A percentile compares a stretch with the other conserved stretches of the same genome.
phyloP scores from a whole-genome alignment of 2,797 vertebrate genomes.

The Myiothlypis coronata region DNA sequence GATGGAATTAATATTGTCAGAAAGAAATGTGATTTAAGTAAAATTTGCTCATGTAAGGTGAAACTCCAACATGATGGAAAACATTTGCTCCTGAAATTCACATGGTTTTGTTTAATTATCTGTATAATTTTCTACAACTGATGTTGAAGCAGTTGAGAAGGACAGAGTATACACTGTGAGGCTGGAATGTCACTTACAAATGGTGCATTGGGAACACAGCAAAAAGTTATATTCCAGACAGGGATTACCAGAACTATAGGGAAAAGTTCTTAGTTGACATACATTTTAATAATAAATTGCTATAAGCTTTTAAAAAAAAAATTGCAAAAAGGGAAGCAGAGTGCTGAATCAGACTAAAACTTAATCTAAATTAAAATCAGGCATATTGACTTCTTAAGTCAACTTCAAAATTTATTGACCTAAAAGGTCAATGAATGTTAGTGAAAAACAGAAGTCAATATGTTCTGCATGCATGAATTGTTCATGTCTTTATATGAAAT shows the following conservation, averaged over 20 bases:
- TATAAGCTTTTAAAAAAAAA: background rate
- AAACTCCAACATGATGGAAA: constrained; percentile 68
- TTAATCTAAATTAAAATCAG: constrained; percentile 74
- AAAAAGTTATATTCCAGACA: background rate
- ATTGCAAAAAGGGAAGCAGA: constrained; percentile 50
- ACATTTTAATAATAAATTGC: constrained; percentile 53
- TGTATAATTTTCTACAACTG: constrained; percentile 58
- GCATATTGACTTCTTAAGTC: constrained; percentile 73
- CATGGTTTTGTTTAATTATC: constrained; percentile 70
- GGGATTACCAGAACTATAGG: background rate
- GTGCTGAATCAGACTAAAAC: constrained; percentile 64
- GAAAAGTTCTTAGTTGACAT: constrained; percentile 47
- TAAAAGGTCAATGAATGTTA: constrained; percentile 72
- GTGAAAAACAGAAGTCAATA: constrained; percentile 72
- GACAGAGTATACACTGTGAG: background rate
- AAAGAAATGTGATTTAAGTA: constrained; percentile 72
- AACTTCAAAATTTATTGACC: constrained; percentile 74
- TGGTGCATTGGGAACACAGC: background rate
- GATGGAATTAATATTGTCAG: constrained; percentile 74
- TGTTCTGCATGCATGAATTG: constrained; percentile 70
- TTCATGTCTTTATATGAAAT: constrained; percentile 71
- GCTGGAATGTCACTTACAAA: constrained; percentile 61
- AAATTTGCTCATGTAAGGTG: constrained; percentile 71
- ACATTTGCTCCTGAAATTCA: constrained; percentile 68
- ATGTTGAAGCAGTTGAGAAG: constrained; percentile 46